These are phyloP conservation scores for Epinephelus lanceolatus DNA, from an alignment of 2,113 vertebrate genomes.

Conservation along the genomic window DNA sequence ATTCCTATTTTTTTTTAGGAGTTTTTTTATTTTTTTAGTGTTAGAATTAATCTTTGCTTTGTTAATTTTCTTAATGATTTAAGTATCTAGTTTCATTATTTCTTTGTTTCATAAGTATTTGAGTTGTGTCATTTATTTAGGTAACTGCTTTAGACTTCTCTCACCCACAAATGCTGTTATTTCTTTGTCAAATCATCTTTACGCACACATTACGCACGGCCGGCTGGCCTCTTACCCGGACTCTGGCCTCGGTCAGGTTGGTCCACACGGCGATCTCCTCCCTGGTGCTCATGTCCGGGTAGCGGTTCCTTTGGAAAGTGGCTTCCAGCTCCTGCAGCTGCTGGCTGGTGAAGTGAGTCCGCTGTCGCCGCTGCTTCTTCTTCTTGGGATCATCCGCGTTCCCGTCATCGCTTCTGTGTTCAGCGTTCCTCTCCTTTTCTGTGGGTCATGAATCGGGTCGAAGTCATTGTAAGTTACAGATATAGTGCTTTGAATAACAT, in stretches of 20 bases:
- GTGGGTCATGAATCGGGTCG: conserved; percentile 14
- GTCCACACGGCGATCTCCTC: conserved; percentile 99
- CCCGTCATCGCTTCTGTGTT: conserved; percentile 90
- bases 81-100: not conserved
- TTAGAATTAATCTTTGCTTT: not conserved
- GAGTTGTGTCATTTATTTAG: not conserved
- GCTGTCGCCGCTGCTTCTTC: conserved; percentile 95
- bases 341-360: conserved; percentile 98
- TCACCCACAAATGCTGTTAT: not conserved
- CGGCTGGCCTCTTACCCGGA: conserved; percentile 88
- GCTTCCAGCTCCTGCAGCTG: conserved; percentile 98
- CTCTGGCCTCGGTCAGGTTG: conserved; percentile 97
- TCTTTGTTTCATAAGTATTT: not conserved
- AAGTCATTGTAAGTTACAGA: not conserved
- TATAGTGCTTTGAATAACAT: too few relatives aligned
- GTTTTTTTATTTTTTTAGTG: not conserved
- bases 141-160: not conserved
- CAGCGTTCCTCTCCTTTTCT: conserved; percentile 92
- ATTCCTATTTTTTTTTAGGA: too few relatives aligned
- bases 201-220: conserved; percentile 42
- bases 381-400: conserved; percentile 94
- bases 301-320: conserved; percentile 98
- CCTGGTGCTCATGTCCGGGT: conserved; percentile 98
- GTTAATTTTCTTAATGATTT: not conserved
- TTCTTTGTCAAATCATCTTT: conserved; percentile 5